Evolutionary conservation across 2,797 vertebrate genomes (phyloP).

Genomic region (Neosilurus mollespiculum): DNA sequence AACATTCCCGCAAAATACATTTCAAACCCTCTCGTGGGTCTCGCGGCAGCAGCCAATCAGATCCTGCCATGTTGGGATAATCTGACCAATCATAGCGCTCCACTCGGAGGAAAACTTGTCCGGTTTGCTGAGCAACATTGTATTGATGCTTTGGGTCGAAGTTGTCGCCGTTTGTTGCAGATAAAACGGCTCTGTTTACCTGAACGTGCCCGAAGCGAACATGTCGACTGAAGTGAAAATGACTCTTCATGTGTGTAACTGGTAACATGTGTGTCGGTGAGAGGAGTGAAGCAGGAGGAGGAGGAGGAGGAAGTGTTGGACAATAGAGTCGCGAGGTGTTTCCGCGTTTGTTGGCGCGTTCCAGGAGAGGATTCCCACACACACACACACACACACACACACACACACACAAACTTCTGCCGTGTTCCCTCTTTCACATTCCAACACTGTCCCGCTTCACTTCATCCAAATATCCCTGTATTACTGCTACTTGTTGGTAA

Average conservation of each 20-base stretch:
- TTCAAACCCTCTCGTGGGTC: conserved; percentile 55
- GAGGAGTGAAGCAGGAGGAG: conserved; percentile 12
- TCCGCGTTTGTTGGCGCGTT: conserved; percentile 38
- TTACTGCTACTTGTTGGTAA: background rate
- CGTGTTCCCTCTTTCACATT: conserved; percentile 26
- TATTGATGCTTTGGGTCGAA: conserved; percentile 58
- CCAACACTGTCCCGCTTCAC: conserved; percentile 31
- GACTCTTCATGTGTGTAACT: background rate
- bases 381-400: background rate
- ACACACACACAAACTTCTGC: conserved; percentile 33
- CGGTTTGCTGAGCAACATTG: conserved; percentile 36
- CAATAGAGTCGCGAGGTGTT: conserved; percentile 56
- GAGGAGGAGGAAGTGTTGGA: conserved; percentile 53
- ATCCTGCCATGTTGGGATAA: conserved; percentile 78
- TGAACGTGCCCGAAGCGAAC: background rate
- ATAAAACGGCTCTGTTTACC: background rate
- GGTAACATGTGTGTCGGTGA: background rate
- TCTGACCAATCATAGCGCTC: conserved; percentile 66
- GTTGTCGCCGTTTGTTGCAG: background rate
- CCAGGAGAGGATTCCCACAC: conserved; percentile 19
- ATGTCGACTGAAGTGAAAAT: background rate
- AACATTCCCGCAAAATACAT: conserved; percentile 36
- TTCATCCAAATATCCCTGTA: background rate
- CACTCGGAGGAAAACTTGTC: conserved; percentile 56
- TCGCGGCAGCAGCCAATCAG: conserved; percentile 66